A percentile compares a stretch with the other conserved stretches of the same genome.
These are phyloP conservation scores for Beris morrisii DNA, from an alignment of 2,888 invertebrate genomes.

Conservation along the genomic window DNA sequence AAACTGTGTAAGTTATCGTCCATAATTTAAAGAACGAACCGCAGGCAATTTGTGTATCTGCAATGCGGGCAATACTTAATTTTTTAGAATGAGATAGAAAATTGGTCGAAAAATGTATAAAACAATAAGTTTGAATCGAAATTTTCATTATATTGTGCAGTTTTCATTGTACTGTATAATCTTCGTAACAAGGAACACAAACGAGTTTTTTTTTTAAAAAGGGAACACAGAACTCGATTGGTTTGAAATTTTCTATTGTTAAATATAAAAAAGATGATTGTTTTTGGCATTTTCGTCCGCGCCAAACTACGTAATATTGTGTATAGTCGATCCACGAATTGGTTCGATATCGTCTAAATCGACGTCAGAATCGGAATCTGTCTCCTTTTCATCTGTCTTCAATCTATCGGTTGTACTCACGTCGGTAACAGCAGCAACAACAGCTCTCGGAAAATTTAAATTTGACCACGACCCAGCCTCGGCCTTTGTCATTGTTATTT, in stretches of 20 bases:
- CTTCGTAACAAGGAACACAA: too few relatives aligned
- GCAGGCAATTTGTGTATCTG: too few relatives aligned
- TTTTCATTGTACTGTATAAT: too few relatives aligned
- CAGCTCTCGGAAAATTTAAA: slow-evolving; percentile 65
- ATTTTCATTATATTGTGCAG: too few relatives aligned
- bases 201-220: too few relatives aligned
- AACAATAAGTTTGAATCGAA: too few relatives aligned
- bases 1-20: too few relatives aligned
- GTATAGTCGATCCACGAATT: not conserved
- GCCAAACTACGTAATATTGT: not conserved
- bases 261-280: not conserved
- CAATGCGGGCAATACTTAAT: too few relatives aligned
- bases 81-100: too few relatives aligned
- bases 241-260: not conserved
- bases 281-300: not conserved
- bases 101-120: too few relatives aligned
- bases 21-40: too few relatives aligned
- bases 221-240: too few relatives aligned
- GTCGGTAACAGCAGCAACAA: slow-evolving; percentile 30
- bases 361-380: slow-evolving; percentile 64
- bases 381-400: slow-evolving; percentile 38
- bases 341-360: slow-evolving; percentile 73
- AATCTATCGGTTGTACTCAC: slow-evolving; percentile 11
- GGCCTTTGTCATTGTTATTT: slow-evolving; percentile 86
- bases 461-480: slow-evolving; percentile 82